Conservation (phyloP, 1,140 invertebrate species). For the Lordiphosa mommai region DNA sequence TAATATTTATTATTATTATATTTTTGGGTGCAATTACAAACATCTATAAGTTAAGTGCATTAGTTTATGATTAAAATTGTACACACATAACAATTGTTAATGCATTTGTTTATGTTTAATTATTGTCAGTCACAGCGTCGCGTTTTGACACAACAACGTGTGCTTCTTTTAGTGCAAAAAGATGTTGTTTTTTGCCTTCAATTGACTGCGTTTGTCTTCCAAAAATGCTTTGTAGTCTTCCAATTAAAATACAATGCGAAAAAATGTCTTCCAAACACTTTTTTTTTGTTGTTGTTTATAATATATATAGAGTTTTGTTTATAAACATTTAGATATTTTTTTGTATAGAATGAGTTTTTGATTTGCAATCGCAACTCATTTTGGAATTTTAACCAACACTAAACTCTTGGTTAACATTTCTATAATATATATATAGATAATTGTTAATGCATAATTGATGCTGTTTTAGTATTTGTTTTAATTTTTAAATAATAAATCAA, state of each 20-base stretch:
- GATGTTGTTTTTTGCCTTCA: conserved; percentile 32
- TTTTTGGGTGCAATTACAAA: conserved; percentile 60
- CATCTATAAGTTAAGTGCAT: conserved; percentile 42
- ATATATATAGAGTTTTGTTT: conserved; percentile 14
- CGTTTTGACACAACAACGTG: conserved; percentile 56
- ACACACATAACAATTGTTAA: conserved; percentile 3
- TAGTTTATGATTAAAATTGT: conserved; percentile 28
- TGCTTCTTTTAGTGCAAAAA: conserved; percentile 21
- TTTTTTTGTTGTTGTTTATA: conserved; percentile 26
- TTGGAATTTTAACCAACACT: conserved; percentile 68
- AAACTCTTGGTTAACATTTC: conserved; percentile 72
- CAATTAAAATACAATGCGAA: conserved; percentile 59
- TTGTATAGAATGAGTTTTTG: conserved; percentile 44
- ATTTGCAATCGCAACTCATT: conserved; percentile 76
- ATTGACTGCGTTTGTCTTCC: conserved; percentile 70
- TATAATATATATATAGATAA: conserved; percentile 25
- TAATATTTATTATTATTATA: conserved; percentile 29
- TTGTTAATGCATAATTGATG: conserved; percentile 65
- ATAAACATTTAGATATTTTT: conserved; percentile 25
- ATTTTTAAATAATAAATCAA: conserved; percentile 35
- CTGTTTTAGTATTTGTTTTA: conserved; percentile 30
- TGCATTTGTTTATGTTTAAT: conserved; percentile 48
- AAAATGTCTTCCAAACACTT: conserved; percentile 78
- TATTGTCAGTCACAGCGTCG: conserved; percentile 79
- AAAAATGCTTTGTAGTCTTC: conserved; percentile 49